These are phyloP conservation scores for Drepanosiphum platanoidis DNA, from an alignment of 2,888 invertebrate species.

Conservation along the genomic window DNA sequence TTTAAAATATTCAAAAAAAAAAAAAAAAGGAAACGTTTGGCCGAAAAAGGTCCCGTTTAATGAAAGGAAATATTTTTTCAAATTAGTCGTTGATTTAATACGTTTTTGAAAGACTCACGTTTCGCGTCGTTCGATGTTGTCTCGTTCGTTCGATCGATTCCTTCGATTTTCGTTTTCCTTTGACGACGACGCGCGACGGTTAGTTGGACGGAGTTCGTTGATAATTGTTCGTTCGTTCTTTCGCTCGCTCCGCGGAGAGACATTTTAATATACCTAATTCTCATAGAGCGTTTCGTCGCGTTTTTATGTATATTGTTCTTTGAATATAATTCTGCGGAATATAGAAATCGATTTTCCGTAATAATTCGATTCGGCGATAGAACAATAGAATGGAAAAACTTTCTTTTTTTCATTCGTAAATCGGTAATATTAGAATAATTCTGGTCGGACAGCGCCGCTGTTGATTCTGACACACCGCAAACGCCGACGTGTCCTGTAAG, in stretches of 20 bases:
- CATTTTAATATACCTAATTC: background rate
- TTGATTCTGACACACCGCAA: background rate
- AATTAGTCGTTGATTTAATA: too few relatives aligned
- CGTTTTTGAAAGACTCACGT: too few relatives aligned
- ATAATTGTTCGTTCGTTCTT: background rate
- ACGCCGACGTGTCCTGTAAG: background rate
- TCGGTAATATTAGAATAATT: background rate
- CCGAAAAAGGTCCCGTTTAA: too few relatives aligned
- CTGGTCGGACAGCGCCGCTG: background rate
- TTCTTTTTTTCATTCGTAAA: too few relatives aligned
- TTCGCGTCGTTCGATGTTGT: too few relatives aligned
- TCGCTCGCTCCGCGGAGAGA: background rate
- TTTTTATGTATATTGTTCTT: background rate
- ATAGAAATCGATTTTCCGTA: background rate
- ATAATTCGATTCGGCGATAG: slow-evolving; percentile 5
- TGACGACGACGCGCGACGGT: too few relatives aligned
- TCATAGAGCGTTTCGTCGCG: background rate
- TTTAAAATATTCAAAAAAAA: too few relatives aligned
- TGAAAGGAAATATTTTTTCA: too few relatives aligned
- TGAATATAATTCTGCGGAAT: background rate
- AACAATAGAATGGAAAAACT: background rate
- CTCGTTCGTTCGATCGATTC: too few relatives aligned
- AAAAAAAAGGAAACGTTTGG: too few relatives aligned
- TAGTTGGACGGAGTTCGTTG: too few relatives aligned
- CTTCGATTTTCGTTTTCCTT: background rate